Base-by-base conservation (phyloP, 2,113 vertebrate species). In the Menidia beryllina region DNA sequence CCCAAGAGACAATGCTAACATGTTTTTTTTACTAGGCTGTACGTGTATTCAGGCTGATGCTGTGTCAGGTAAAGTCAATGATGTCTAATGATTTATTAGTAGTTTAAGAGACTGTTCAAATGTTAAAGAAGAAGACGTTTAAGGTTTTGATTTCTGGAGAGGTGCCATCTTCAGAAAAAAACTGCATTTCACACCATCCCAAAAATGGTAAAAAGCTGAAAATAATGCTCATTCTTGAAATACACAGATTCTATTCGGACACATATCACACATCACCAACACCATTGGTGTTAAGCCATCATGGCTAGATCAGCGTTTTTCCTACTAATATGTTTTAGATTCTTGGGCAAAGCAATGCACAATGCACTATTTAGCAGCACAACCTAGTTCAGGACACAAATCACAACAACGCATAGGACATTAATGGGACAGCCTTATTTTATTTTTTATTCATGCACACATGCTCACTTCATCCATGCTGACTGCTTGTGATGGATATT, bases 111-210 rank as follows among this genome's bases (percentile, higher is more conserved):
- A n/a, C n/a, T 43, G 19, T 5, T 43, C 14, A 45, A n/a, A 45
- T 1, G 17, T 6, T 6, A n/a, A 45, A 19, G 15, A 45, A 8
- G 13, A 45, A 1, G 17, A 19, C 19, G 34, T 49, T 50, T 17
- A 24, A 48, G 0, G 30, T 10, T 8, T 34, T 49, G 7, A 50
- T 9, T 11, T 34, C 23, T 23, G 23, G 0, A 50, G 2, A n/a
- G 19, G 14, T 63, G 36, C 15, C 50, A 34, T 10, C 30, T 34
- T 3, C 7, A 10, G 10, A 5, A 34, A 34, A 34, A 34, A 34
- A 5, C 10, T 8, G 30, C 30, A 10, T 50, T 51, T 63, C 30
- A 0, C 47, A 63, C 8, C n/a, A n/a, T n/a, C n/a, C n/a, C n/a
- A n/a, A n/a, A n/a, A n/a, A n/a, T n/a, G n/a, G n/a, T n/a, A n/a